Evolutionary conservation across 2,113 vertebrate species (phyloP).

Genomic region (Ariopsis seemanni): DNA sequence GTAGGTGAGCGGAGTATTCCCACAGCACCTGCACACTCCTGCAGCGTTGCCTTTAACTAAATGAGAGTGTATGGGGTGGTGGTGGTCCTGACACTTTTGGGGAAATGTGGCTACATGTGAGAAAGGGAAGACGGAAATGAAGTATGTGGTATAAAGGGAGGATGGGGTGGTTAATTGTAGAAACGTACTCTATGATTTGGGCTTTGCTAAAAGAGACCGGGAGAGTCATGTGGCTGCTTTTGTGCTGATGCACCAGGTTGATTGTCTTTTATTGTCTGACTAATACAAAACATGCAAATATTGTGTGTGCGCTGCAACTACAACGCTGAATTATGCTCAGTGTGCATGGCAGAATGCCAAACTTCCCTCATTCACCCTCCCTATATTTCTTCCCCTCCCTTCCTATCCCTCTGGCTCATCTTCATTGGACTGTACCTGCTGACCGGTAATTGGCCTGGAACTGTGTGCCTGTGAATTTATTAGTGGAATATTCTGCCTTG

Average conservation of each 20-base stretch:
- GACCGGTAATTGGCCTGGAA: constrained; percentile 52
- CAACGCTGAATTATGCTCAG: constrained; percentile 20
- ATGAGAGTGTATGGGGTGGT: background rate
- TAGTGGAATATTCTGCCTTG: constrained; percentile 45
- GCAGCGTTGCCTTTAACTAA: background rate
- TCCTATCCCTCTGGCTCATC: constrained; percentile 9
- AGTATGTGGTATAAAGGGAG: background rate
- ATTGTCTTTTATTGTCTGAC: background rate
- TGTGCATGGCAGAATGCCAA: constrained; percentile 22
- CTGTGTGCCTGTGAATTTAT: constrained; percentile 41
- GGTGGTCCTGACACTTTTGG: background rate
- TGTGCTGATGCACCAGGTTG: constrained; percentile 18
- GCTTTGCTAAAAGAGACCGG: background rate
- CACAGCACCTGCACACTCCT: constrained; percentile 19
- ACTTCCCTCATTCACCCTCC: background rate
- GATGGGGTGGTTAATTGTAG: background rate
- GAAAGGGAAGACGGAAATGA: background rate
- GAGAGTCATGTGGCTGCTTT: constrained; percentile 15
- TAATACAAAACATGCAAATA: constrained; percentile 27
- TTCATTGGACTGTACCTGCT: constrained; percentile 41
- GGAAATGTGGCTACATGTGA: background rate
- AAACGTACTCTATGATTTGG: background rate
- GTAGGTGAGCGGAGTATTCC: constrained; percentile 21
- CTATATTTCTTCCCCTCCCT: background rate
- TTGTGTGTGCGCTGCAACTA: background rate